A percentile compares a stretch with the other conserved stretches of the same genome.
Conservation (phyloP, 2,888 invertebrate species). For the Orthonychiurus folsomi region DNA sequence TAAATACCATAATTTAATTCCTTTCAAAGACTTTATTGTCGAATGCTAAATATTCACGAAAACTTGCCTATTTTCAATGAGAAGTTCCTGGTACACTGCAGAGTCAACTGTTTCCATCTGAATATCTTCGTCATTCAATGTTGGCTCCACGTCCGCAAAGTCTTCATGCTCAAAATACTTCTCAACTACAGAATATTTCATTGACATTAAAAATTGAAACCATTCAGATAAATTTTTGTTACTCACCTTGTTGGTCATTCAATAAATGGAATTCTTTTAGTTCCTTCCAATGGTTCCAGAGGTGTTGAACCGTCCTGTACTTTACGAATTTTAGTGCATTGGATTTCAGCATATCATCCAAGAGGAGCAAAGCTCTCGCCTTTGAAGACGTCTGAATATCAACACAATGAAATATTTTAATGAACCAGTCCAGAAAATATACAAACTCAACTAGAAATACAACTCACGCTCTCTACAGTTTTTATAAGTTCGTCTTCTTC, state of each 20-base stretch:
- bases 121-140: conserved; percentile 60
- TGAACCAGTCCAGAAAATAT: too few relatives aligned
- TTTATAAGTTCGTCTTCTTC: conserved; percentile 80
- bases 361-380: neutral
- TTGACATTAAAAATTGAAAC: conserved; percentile 4
- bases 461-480: conserved; percentile 64
- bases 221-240: too few relatives aligned
- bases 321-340: conserved; percentile 79
- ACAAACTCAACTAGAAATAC: conserved; percentile 4
- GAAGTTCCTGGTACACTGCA: conserved; percentile 14
- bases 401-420: too few relatives aligned
- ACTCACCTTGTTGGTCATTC: conserved; percentile 70
- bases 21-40: neutral
- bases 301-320: conserved; percentile 72
- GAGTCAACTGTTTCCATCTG: conserved; percentile 14
- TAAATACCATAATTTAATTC: neutral
- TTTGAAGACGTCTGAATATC: neutral
- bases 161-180: conserved; percentile 40
- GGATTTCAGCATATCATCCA: conserved; percentile 64
- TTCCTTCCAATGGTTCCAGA: conserved; percentile 83
- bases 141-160: conserved; percentile 88
- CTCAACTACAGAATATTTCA: conserved; percentile 14
- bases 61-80: conserved; percentile 15
- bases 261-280: conserved; percentile 85
- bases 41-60: neutral